Base-by-base conservation (phyloP, 92 coral and sea anemone genomes). In the Zoanthus gigantus region DNA sequence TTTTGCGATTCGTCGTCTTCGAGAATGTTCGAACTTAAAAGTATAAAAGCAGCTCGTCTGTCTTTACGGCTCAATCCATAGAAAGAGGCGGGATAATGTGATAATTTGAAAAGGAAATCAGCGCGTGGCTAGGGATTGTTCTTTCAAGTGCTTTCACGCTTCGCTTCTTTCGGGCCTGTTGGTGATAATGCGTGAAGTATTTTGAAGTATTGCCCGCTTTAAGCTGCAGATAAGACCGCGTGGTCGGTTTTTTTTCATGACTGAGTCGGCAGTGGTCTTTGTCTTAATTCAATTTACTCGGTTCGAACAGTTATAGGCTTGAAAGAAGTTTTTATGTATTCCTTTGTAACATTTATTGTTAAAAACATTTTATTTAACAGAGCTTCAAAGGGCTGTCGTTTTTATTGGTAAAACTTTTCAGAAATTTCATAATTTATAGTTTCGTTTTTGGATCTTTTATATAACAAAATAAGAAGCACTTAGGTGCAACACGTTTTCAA, bases 11-110 rank as follows among this genome's bases (percentile, higher is more conserved):
- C 18, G 11, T 31, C 9, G 31, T n/a, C 31, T 63, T 63, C 7
- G 9, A 23, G 5, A 17, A 14, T 63, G 28, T 61, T 61, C 23
- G 69, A 61, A 31, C 15, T 61, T 61, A 16, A 16, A 23, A 61
- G 54, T 50, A 50, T 6, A 61, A 61, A 31, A 69, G 74, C 16
- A 29, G 17, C 37, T 61, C 45, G 37, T 65, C 46, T 47, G 56
- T 81, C 74, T 18, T 81, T 46, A 13, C 74, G 47, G 69, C 74
- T 23, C n/a, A 8, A 12, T 17, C 44, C 60, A 71, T 81, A 32
- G 61, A 81, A 74, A 73, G 85, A 81, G 75, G 85, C 75, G 85
- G 74, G 85, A 80, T 46, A 47, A 81, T 23, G 44, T 45, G 42
- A n/a, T 65, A 45, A 58, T 45, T 47, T 81, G 73, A 63, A 66